phyloP scores from a whole-genome alignment of 1,140 invertebrate species.

The Chelonus insularis region DNA sequence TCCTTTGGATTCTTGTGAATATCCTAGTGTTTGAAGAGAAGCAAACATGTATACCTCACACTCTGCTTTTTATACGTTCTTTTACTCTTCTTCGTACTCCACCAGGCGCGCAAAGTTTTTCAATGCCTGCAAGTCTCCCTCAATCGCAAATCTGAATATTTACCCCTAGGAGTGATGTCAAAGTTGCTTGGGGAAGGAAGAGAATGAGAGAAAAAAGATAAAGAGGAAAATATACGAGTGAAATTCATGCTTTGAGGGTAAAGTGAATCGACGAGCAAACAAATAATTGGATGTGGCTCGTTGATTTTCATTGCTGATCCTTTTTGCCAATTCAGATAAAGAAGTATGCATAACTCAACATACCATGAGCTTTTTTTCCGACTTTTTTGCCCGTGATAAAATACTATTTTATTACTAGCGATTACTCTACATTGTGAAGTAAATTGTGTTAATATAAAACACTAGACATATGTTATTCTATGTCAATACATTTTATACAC shows the following conservation, averaged over 20 bases:
- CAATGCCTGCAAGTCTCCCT: constrained; percentile 16
- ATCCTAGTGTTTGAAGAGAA: constrained; percentile 16
- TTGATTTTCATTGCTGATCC: constrained; percentile 22
- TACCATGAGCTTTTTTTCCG: not conserved
- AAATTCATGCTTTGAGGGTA: constrained; percentile 3
- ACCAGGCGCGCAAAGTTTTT: constrained; percentile 26
- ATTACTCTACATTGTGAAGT: too few relatives aligned
- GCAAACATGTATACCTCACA: constrained; percentile 8
- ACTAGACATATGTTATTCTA: too few relatives aligned
- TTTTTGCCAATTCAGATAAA: not conserved
- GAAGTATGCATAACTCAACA: not conserved
- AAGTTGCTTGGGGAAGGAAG: not conserved
- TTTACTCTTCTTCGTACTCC: not conserved
- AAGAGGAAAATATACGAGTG: constrained; percentile 2
- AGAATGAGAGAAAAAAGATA: not conserved
- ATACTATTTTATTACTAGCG: too few relatives aligned
- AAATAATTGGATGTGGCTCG: constrained; percentile 26
- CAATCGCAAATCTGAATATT: constrained; percentile 28
- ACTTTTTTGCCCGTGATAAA: not conserved
- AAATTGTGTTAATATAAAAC: too few relatives aligned
- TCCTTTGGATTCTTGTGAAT: constrained; percentile 16
- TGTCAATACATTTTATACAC: too few relatives aligned
- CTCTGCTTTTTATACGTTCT: not conserved
- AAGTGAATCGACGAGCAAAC: constrained; percentile 12
- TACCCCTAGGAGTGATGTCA: constrained; percentile 21